Evolutionary conservation across 2,113 vertebrate species (phyloP).

Genomic region (Grammomys surdaster): DNA sequence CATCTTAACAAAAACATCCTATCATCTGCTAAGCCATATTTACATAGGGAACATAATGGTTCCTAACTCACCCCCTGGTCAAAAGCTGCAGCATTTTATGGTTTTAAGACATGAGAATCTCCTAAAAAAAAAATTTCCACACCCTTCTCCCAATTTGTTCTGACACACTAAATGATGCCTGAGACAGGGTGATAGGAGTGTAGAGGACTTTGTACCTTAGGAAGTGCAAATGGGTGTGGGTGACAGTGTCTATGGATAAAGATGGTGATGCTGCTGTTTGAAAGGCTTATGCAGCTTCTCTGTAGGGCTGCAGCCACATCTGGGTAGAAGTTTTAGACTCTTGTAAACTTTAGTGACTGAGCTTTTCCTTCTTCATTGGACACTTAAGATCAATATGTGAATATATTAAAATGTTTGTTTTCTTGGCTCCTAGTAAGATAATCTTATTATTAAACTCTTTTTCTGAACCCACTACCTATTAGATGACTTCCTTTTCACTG

Average conservation of each 20-base stretch:
- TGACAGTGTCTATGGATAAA: not conserved
- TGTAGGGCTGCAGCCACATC: not conserved
- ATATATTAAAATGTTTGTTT: slow-evolving; percentile 28
- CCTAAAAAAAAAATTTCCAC: slow-evolving; percentile 25
- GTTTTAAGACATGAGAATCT: not conserved
- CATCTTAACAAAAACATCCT: slow-evolving; percentile 85
- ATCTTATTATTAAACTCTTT: slow-evolving; percentile 30
- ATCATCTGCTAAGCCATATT: slow-evolving; percentile 76
- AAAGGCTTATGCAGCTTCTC: not conserved
- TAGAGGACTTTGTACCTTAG: not conserved
- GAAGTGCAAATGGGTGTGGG: not conserved
- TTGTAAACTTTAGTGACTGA: slow-evolving; percentile 23
- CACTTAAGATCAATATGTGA: not conserved
- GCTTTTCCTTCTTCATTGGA: not conserved
- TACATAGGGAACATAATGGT: slow-evolving; percentile 63
- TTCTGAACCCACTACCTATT: not conserved
- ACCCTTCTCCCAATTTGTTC: not conserved
- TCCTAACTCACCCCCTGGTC: slow-evolving; percentile 2
- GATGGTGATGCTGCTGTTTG: not conserved
- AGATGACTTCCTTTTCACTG: not conserved
- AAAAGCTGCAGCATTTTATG: slow-evolving; percentile 57
- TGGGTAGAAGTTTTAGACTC: slow-evolving; percentile 27
- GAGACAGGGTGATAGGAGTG: not conserved
- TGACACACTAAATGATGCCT: slow-evolving; percentile 41
- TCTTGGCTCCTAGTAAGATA: slow-evolving; percentile 40